Conservation (phyloP, 1,140 invertebrate species). For the Psilanteris sp. region DNA sequence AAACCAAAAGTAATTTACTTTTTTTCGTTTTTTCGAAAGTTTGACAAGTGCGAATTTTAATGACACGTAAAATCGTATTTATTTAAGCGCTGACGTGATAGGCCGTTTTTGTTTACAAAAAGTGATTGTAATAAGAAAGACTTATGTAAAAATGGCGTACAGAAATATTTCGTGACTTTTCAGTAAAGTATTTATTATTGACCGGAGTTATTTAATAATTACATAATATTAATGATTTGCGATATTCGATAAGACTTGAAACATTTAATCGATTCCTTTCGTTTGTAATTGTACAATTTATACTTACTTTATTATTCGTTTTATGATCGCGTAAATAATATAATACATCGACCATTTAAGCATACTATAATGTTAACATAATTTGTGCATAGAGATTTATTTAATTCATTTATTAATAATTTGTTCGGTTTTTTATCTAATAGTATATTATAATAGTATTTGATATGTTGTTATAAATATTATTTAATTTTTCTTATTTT, state of each 20-base stretch:
- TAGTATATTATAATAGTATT: too few relatives aligned
- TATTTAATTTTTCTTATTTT: conserved; percentile 9
- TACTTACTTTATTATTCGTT: too few relatives aligned
- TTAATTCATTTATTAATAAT: too few relatives aligned
- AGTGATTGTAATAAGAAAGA: conserved; percentile 1
- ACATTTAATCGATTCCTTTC: too few relatives aligned
- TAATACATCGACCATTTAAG: too few relatives aligned
- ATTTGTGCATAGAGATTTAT: too few relatives aligned
- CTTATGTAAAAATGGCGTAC: conserved; percentile 28
- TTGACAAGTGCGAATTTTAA: neutral
- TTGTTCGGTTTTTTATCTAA: too few relatives aligned
- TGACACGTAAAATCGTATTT: conserved; percentile 20
- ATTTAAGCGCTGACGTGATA: conserved; percentile 3
- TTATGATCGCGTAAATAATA: too few relatives aligned
- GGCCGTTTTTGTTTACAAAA: conserved; percentile 8
- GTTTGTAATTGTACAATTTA: too few relatives aligned
- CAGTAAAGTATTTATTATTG: neutral
- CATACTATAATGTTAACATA: too few relatives aligned
- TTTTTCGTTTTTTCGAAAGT: neutral
- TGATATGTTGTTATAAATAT: too few relatives aligned
- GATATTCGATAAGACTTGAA: neutral
- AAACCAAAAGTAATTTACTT: neutral
- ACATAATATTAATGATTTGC: neutral
- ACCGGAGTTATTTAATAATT: conserved; percentile 7
- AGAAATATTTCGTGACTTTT: conserved; percentile 21